These are phyloP conservation scores for Thymelicus sylvestris DNA, from an alignment of 2,888 invertebrate genomes.

Conservation along the genomic window DNA sequence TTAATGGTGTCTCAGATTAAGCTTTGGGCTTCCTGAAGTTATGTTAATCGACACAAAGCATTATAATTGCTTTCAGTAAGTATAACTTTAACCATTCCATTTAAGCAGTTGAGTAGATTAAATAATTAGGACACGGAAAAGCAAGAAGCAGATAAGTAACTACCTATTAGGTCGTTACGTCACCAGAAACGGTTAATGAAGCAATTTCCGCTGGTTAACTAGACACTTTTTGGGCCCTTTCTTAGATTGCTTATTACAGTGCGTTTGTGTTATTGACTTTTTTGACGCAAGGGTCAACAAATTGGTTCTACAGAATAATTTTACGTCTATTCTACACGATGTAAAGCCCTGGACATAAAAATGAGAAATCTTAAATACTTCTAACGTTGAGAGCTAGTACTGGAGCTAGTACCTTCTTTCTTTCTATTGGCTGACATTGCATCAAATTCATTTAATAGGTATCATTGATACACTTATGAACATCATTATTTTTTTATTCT, in stretches of 20 bases:
- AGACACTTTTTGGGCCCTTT: slow-evolving; percentile 51
- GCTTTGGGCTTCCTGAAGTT: no score
- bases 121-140: slow-evolving; percentile 11
- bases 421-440: no score
- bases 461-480: not conserved
- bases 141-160: slow-evolving; percentile 51
- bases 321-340: not conserved
- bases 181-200: slow-evolving; percentile 64
- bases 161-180: slow-evolving; percentile 57
- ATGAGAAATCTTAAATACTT: no score
- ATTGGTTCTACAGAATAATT: not conserved
- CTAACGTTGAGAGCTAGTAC: no score
- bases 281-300: not conserved
- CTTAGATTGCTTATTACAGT: slow-evolving; percentile 30
- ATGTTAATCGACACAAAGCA: no score
- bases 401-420: no score
- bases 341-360: no score
- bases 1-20: no score
- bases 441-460: not conserved
- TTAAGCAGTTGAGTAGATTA: not conserved
- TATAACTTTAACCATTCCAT: not conserved
- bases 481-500: no score
- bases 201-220: slow-evolving; percentile 69
- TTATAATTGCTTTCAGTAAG: no score
- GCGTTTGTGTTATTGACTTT: slow-evolving; percentile 5